Evolutionary conservation across 2,797 vertebrate species (phyloP).

Genomic region (Rhyacichthys aspro): DNA sequence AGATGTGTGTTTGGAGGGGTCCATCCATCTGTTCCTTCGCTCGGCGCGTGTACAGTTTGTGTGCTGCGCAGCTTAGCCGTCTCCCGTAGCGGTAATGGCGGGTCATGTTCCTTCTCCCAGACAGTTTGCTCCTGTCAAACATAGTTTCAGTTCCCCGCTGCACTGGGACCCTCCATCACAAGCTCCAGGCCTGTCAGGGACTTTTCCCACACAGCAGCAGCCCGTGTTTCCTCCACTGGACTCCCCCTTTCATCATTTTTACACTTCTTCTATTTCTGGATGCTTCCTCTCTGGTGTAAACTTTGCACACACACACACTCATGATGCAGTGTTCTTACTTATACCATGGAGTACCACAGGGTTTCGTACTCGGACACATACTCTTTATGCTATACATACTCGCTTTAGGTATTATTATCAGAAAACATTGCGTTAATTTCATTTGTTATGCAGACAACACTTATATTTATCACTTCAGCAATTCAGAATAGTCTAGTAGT

Average conservation of each 20-base stretch:
- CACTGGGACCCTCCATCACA: constrained; percentile 55
- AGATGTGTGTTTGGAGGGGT: constrained; percentile 27
- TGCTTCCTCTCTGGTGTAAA: background rate
- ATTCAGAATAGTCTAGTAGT: too few species aligned
- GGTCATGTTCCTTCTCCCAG: constrained; percentile 42
- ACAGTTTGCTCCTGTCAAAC: constrained; percentile 68
- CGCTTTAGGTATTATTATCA: too few species aligned
- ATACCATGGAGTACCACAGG: too few species aligned
- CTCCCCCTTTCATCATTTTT: background rate
- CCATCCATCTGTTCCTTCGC: constrained; percentile 43
- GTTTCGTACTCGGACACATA: too few species aligned
- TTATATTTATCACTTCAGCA: too few species aligned
- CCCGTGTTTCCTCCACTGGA: constrained; percentile 28
- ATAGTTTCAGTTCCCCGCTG: constrained; percentile 54
- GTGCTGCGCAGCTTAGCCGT: constrained; percentile 23
- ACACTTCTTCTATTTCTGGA: background rate
- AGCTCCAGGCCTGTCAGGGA: constrained; percentile 40
- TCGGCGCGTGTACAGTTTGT: constrained; percentile 15
- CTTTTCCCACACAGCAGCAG: constrained; percentile 29
- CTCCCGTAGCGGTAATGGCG: constrained; percentile 48
- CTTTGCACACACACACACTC: background rate
- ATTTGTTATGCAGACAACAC: too few species aligned
- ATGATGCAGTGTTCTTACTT: too few species aligned
- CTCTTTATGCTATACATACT: too few species aligned
- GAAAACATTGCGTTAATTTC: too few species aligned